Evolutionary conservation across 2,888 invertebrate genomes (phyloP).

Genomic region (Trachelus troglodyta): DNA sequence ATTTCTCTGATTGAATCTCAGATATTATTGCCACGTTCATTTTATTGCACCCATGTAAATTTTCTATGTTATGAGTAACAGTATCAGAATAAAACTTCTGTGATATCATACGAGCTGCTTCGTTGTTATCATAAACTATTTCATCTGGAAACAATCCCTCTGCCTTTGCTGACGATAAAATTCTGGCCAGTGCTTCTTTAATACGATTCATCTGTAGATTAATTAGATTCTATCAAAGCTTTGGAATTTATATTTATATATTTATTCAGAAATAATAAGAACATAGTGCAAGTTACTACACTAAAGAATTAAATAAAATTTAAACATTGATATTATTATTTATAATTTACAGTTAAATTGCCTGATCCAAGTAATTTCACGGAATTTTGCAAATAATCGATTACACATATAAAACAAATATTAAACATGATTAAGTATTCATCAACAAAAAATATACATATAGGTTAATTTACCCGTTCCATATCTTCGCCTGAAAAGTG

Average conservation of each 20-base stretch:
- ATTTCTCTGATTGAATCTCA: conserved; percentile 66
- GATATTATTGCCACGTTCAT: conserved; percentile 68
- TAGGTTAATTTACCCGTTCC: conserved; percentile 43
- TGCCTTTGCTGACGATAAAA: conserved; percentile 41
- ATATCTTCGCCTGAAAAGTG: conserved; percentile 40
- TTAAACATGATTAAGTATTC: neutral
- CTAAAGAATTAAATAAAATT: neutral
- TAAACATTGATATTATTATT: conserved; percentile 9
- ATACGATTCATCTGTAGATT: conserved; percentile 54
- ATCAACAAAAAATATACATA: neutral
- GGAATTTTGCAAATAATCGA: neutral
- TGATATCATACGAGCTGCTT: conserved; percentile 58
- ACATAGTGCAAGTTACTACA: neutral
- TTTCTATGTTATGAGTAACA: conserved; percentile 43
- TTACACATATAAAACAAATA: neutral
- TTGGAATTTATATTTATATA: conserved; percentile 22
- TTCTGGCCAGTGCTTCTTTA: conserved; percentile 40
- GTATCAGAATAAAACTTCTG: conserved; percentile 64
- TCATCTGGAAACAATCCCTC: conserved; percentile 42
- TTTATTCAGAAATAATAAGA: neutral
- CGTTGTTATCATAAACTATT: conserved; percentile 54
- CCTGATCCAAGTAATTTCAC: neutral
- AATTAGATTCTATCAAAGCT: conserved; percentile 30
- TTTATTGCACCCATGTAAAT: conserved; percentile 72
- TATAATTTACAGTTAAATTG: neutral